Evolutionary conservation across 92 coral and sea anemone genomes (phyloP).

Genomic region (Porites rus): DNA sequence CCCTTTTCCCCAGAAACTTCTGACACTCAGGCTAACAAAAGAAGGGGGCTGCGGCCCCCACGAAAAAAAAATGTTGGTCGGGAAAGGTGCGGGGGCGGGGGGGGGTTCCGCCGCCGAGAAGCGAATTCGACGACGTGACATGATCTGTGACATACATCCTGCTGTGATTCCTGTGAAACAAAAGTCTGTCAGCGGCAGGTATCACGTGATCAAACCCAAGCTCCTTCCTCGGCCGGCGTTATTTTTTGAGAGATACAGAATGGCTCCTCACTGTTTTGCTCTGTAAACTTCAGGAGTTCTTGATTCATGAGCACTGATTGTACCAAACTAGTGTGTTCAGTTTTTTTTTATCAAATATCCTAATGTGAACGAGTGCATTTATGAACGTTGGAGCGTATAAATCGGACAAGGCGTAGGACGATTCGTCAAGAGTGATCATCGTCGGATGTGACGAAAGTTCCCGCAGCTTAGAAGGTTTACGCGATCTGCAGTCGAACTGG

Average conservation of each 20-base stretch:
- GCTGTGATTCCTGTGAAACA: not conserved
- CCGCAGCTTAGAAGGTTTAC: slow-evolving; percentile 1
- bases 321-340: slow-evolving; percentile 22
- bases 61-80: too few relatives aligned
- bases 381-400: not conserved
- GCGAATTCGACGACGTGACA: not conserved
- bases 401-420: not conserved
- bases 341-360: slow-evolving; percentile 33
- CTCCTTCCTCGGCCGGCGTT: slow-evolving; percentile 63
- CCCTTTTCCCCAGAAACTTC: too few relatives aligned
- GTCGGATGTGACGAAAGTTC: slow-evolving; percentile 51
- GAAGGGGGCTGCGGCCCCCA: too few relatives aligned
- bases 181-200: slow-evolving; percentile 21
- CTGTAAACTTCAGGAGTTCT: not conserved
- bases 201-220: slow-evolving; percentile 73
- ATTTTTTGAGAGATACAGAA: slow-evolving; percentile 20
- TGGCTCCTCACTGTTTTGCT: slow-evolving; percentile 31
- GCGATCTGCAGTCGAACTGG: not conserved
- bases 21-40: too few relatives aligned
- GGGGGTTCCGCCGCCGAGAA: too few relatives aligned
- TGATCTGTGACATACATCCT: not conserved
- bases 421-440: not conserved
- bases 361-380: slow-evolving; percentile 22
- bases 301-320: not conserved
- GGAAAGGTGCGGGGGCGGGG: too few relatives aligned